Evolutionary conservation across 2,797 vertebrate species (phyloP), one percentile per base, ranked within the genome.

Genomic region (Pyrocephalus nanus): DNA sequence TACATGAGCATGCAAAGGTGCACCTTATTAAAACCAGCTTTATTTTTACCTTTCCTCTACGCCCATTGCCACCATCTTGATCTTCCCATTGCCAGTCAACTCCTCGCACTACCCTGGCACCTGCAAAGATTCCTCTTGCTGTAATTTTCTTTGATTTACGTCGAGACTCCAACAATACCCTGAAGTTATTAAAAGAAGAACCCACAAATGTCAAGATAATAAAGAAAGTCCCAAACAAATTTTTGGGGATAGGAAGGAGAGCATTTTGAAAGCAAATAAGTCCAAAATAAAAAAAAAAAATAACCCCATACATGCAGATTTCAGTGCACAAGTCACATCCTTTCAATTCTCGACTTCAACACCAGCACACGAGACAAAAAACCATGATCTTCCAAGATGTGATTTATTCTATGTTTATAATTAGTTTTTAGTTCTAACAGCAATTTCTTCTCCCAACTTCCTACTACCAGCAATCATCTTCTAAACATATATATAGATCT

Each of bases 81-180:
- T 99, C 99, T 97, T 99, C 99, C 99, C 99, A 99, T 77, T 99
- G 99, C 99, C 99, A 99, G 97, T 99, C 99, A 90, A 99, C 99
- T 88, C 99, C 99, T 94, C 99, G 98, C 48, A 99, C 99, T 82
- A 99, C 99, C 38, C 99, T 98, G 77, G 99, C 99, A 75, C 99
- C 99, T 67, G 99, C 99, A 97, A 99, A 99, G 97, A 99, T 99
- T 86, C 99, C 99, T 97, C 99, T 98, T 93, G 99, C 99, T 76
- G 99, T 99, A 97, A 99, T 99, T 98, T 99, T 99, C 98, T 99
- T 99, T 55, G 99, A 99, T 97, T 99, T 99, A 91, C 99, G 99
- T 29, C 99, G 99, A 40, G 99, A 99, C 97, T 99, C 99, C 97
- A 99, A 96, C 94, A 99, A 98, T 29, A 99, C 99, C 97, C 99